phyloP scores from a whole-genome alignment of 1,140 invertebrate genomes.

The Belonocnema kinseyi region DNA sequence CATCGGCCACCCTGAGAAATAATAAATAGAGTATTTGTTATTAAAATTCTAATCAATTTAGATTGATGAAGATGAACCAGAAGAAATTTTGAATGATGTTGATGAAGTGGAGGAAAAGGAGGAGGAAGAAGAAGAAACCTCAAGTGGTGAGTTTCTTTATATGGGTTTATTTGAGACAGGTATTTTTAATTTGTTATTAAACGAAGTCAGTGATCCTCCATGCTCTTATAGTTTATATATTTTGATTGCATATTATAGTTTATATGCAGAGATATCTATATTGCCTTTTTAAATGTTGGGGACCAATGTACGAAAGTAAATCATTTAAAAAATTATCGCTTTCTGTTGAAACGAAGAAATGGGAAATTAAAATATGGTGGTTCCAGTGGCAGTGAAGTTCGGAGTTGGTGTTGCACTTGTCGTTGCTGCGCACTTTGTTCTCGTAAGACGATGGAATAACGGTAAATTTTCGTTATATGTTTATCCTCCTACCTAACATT shows the following conservation, averaged over 20 bases:
- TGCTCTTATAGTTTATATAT: conserved; percentile 37
- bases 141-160: conserved; percentile 61
- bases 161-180: not conserved
- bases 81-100: conserved; percentile 62
- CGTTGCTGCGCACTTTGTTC: conserved; percentile 85
- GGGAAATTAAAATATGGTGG: conserved; percentile 62
- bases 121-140: conserved; percentile 65
- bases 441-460: conserved; percentile 76
- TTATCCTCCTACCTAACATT: not conserved
- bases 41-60: conserved; percentile 34
- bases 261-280: not conserved
- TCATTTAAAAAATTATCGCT: not conserved
- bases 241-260: not conserved
- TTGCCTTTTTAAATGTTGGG: not conserved
- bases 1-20: not conserved
- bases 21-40: not conserved
- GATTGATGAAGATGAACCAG: conserved; percentile 59
- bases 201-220: conserved; percentile 43
- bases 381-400: conserved; percentile 88
- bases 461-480: conserved; percentile 58
- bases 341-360: conserved; percentile 20
- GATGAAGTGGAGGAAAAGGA: conserved; percentile 55
- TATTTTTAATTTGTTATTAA: conserved; percentile 18
- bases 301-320: not conserved
- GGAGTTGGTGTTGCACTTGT: conserved; percentile 85